Conservation (phyloP, 1,140 invertebrate genomes). For the Eumaeus atala region DNA sequence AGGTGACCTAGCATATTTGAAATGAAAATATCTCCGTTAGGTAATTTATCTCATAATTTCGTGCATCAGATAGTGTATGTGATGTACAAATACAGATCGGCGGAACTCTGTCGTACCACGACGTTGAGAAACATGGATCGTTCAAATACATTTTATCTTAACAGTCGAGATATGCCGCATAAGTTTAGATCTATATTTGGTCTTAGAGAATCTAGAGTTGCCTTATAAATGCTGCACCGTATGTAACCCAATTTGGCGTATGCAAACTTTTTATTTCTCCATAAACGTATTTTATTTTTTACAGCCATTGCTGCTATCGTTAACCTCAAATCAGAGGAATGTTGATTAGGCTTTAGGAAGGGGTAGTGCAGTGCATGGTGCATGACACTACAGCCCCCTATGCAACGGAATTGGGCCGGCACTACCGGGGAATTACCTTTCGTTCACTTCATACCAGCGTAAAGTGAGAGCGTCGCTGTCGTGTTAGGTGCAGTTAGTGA, state of each 20-base stretch:
- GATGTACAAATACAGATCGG: background rate
- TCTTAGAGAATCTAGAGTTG: constrained; percentile 1
- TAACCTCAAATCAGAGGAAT: constrained; percentile 8
- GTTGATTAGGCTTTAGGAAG: constrained; percentile 8
- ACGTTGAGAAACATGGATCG: background rate
- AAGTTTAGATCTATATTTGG: constrained; percentile 2
- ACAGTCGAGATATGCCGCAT: constrained; percentile 3
- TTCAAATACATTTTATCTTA: constrained; percentile 7
- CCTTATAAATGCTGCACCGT: constrained; percentile 1
- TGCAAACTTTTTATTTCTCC: constrained; percentile 4
- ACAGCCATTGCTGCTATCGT: constrained; percentile 1
- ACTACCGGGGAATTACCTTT: no score
- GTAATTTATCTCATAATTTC: no score
- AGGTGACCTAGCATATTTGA: no score
- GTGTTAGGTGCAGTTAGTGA: no score
- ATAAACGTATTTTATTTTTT: background rate
- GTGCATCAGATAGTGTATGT: no score
- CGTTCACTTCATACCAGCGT: no score
- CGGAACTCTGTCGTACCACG: background rate
- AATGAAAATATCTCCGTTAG: no score
- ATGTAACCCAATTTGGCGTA: background rate
- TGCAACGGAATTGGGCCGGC: no score
- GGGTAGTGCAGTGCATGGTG: no score
- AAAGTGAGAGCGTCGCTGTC: no score
- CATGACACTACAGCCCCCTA: no score